phyloP scores from a whole-genome alignment of 2,888 invertebrate species.

The Parelbella ahira region DNA sequence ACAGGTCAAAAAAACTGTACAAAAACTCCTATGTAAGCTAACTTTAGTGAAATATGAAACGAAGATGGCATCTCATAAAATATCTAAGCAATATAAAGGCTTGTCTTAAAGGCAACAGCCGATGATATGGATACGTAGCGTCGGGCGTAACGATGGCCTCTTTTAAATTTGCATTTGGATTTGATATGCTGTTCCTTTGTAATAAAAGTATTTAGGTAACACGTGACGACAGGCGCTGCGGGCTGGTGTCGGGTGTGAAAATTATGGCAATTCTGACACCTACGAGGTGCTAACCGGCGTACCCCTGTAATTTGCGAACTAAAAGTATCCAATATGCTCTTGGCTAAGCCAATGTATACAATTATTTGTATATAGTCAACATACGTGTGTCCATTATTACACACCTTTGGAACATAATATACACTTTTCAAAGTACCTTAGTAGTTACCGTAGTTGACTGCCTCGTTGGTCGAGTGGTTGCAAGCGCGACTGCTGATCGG shows the following conservation, averaged over 20 bases:
- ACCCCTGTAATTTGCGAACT: conserved; percentile 71
- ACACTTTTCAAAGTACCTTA: too few species aligned
- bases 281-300: conserved; percentile 76
- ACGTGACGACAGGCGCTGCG: conserved; percentile 75
- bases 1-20: too few species aligned
- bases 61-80: too few species aligned
- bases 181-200: conserved; percentile 53
- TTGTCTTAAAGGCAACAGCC: too few species aligned
- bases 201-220: conserved; percentile 71
- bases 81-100: too few species aligned
- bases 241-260: conserved; percentile 64
- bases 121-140: conserved; percentile 6
- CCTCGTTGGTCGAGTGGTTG: too few species aligned
- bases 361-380: conserved; percentile 47
- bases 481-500: too few species aligned
- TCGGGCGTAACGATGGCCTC: conserved; percentile 47
- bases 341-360: conserved; percentile 38
- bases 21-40: too few species aligned
- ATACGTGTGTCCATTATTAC: too few species aligned
- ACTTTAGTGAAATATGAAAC: too few species aligned
- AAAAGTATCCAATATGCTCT: conserved; percentile 44
- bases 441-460: too few species aligned
- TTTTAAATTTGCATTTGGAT: conserved; percentile 55
- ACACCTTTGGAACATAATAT: too few species aligned
- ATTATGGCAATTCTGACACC: conserved; percentile 80